Evolutionary conservation across 2,113 vertebrate species (phyloP), one percentile per base, ranked within the genome.

Genomic region (Ellobius talpinus): DNA sequence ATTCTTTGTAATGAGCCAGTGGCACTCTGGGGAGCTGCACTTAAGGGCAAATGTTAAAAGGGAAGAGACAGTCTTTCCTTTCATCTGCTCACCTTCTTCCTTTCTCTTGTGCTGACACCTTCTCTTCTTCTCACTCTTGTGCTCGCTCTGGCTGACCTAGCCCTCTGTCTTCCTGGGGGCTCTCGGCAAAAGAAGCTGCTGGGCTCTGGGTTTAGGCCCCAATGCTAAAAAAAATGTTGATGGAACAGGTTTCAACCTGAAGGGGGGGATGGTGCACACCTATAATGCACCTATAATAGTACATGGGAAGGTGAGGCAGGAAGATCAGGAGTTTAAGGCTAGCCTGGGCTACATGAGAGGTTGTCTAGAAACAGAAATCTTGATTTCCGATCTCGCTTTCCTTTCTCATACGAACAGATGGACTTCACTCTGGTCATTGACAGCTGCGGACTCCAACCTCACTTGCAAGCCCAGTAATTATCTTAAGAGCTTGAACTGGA

Each of bases 391-490:
- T 79, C 26, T 65, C 84, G 33, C 23, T 76, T 95, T 96, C 33
- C 39, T 90, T 95, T 87, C 88, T 77, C 50, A 77, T 72, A 42
- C 58, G 52, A 23, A 42, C 39, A 70, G 39, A 50, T 76, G 52
- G 72, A 21, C 17, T 74, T 94, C 24, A 33, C 39, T 82, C 85
- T 91, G 23, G 24, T 73, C 65, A 55, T 36, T 39, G 76, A 50
- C 77, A 61, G 39, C n/a, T 81, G 39, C 36, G n/a, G 79, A 79
- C 84, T 70, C 50, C 87, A 79, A 94, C 42, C 65, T 78, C 79
- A 21, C 79, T 52, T 81, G 31, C 39, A 87, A 94, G 82, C 23
- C 73, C 65, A 95, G 85, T 19, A 90, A 68, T 84, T 92, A 45
- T 93, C 70, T 89, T 39, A 89, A 91, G 73, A 68, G n/a, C 52